Percentiles rank a stretch among this genome's conserved stretches.
Conservation (phyloP, 2,113 vertebrate species). For the Ploceus nigricollis region DNA sequence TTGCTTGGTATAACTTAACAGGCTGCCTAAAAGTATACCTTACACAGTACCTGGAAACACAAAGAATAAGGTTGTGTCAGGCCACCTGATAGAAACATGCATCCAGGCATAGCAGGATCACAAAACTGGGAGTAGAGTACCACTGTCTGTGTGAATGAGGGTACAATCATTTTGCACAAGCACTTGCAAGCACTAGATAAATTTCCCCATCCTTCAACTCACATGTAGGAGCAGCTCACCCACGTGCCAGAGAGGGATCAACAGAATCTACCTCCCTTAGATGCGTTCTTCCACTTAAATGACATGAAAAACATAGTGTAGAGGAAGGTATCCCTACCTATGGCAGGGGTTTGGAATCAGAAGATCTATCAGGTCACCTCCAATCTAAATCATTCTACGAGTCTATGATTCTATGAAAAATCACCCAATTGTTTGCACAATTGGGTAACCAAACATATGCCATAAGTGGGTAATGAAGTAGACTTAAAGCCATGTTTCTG, state of each 20-base stretch:
- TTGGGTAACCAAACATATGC: neutral
- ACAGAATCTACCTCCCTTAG: neutral
- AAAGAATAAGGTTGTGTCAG: neutral
- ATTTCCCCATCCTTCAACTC: neutral
- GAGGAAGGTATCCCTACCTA: neutral
- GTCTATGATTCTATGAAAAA: neutral
- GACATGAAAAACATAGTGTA: neutral
- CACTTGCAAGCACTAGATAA: neutral
- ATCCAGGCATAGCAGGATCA: neutral
- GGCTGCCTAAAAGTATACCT: neutral
- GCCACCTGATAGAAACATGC: neutral
- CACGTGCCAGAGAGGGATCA: neutral
- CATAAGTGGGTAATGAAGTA: neutral
- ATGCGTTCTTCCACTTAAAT: neutral
- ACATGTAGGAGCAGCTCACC: neutral
- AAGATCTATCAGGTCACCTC: neutral
- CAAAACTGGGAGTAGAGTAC: neutral
- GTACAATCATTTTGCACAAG: neutral
- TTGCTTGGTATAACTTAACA: fast-evolving
- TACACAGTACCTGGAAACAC: neutral
- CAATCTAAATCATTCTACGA: neutral
- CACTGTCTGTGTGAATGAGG: neutral
- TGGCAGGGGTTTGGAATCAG: neutral
- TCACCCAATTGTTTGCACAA: neutral
- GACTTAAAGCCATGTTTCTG: neutral